These are phyloP conservation scores for Protobothrops mucrosquamatus DNA, from an alignment of 2,113 vertebrate genomes.

Conservation along the genomic window DNA sequence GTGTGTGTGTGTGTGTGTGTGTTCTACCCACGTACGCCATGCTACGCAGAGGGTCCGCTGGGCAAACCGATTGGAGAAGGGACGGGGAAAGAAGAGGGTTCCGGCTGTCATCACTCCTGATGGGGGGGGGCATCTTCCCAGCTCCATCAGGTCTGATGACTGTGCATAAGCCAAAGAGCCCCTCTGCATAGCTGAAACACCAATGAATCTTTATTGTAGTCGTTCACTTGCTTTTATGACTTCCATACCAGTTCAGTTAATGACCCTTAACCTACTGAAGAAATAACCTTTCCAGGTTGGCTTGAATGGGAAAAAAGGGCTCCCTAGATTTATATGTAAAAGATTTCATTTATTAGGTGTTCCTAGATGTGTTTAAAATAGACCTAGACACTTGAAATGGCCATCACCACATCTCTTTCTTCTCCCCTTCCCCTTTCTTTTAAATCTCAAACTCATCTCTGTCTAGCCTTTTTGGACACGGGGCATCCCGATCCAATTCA, in stretches of 20 bases:
- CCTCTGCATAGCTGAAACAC: conserved; percentile 70
- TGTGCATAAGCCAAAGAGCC: neutral
- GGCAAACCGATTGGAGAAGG: neutral
- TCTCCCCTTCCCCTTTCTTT: neutral
- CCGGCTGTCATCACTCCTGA: neutral
- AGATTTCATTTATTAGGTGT: conserved; percentile 68
- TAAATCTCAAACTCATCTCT: conserved; percentile 29
- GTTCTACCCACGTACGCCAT: conserved; percentile 67
- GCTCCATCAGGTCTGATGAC: neutral
- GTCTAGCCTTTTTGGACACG: conserved; percentile 47
- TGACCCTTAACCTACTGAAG: conserved; percentile 29
- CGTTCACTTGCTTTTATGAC: neutral
- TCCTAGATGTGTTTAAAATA: conserved; percentile 65
- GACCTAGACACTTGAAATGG: conserved; percentile 74
- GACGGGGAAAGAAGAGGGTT: neutral
- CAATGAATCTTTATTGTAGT: conserved; percentile 71
- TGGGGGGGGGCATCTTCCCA: neutral
- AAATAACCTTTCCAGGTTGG: conserved; percentile 49
- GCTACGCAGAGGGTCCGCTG: conserved; percentile 67
- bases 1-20: conserved; percentile 69
- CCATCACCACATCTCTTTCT: conserved; percentile 72
- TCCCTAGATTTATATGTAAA: conserved; percentile 63
- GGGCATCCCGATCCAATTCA: conserved; percentile 47
- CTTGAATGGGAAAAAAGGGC: conserved; percentile 44
- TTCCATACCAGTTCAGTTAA: neutral